Evolutionary conservation across 2,888 invertebrate species (phyloP).

Genomic region (Ectobius pallidus): DNA sequence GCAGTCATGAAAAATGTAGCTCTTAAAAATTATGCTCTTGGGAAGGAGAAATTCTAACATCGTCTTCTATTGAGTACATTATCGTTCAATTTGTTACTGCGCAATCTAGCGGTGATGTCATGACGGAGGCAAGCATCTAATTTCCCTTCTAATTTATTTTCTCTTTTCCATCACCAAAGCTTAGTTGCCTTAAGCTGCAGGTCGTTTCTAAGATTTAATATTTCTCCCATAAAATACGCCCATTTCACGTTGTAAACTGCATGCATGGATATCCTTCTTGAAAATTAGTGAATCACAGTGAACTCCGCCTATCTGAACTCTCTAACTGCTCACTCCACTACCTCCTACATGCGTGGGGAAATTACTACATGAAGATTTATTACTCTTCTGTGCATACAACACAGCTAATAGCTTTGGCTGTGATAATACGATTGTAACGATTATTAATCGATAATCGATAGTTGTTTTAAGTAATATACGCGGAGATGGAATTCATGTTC

Average conservation of each 20-base stretch:
- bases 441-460: slow-evolving; percentile 26
- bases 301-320: too few species aligned
- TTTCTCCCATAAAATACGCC: neutral
- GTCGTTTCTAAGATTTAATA: neutral
- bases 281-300: neutral
- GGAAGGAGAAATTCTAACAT: too few species aligned
- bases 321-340: neutral
- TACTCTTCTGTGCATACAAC: neutral
- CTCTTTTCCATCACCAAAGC: neutral
- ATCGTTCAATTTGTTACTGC: too few species aligned
- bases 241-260: neutral
- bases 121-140: neutral
- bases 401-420: neutral
- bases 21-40: too few species aligned
- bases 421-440: slow-evolving; percentile 9
- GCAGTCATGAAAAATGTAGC: too few species aligned
- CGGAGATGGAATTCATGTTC: too few species aligned
- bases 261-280: neutral
- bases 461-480: too few species aligned
- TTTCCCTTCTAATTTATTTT: neutral
- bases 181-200: neutral
- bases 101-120: neutral
- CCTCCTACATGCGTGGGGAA: neutral
- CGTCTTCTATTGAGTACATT: too few species aligned
- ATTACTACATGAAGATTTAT: neutral